Base-by-base conservation (phyloP, 1,140 invertebrate species). In the Dinoponera quadriceps region DNA sequence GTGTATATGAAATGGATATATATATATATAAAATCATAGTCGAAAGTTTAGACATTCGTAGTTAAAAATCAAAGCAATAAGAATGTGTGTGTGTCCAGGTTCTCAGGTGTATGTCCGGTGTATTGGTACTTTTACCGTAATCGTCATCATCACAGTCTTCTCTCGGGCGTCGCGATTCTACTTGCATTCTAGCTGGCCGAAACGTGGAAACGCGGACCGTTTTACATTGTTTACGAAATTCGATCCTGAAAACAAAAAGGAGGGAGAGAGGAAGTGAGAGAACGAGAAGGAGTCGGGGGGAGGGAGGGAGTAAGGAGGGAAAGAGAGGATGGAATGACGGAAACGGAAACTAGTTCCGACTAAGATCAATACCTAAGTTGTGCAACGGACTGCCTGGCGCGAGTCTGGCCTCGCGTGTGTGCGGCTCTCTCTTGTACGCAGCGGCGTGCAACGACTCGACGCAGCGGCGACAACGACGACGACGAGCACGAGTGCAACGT, bases 351-450 rank as follows among this genome's bases (percentile, higher is more conserved):
- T 93, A 94, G 92, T 93, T 94, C 91, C 92, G 91, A 87, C 91
- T 90, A 91, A 93, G 92, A 94, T 93, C 92, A 93, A 93, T 93
- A 93, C 91, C 91, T 90, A 90, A 93, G 90, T 92, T 90, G 90
- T 91, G 91, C 91, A 91, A 91, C 89, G 85, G 85, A 84, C 85
- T 89, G 86, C 88, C 74, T 88, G 87, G 87, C 85, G 85, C 86
- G 85, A 89, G 85, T 89, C 90, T 88, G 82, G 84, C 77, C 54
- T 83, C 77, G 85, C 90, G 89, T 89, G 89, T 85, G 78, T 29
- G 55, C 54, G 51, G 78, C 69, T 78, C 83, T 75, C 83, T 75
- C 3, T 62, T n/a, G 25, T 65, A 59, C 65, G 77, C 62, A 57
- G 62, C 63, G 33, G 65, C 60, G 59, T 83, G 82, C 82, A 83